A percentile compares a stretch with the other conserved stretches of the same genome.
Evolutionary conservation across 1,140 invertebrate species (phyloP).

Genomic region (Drosophila leontia): DNA sequence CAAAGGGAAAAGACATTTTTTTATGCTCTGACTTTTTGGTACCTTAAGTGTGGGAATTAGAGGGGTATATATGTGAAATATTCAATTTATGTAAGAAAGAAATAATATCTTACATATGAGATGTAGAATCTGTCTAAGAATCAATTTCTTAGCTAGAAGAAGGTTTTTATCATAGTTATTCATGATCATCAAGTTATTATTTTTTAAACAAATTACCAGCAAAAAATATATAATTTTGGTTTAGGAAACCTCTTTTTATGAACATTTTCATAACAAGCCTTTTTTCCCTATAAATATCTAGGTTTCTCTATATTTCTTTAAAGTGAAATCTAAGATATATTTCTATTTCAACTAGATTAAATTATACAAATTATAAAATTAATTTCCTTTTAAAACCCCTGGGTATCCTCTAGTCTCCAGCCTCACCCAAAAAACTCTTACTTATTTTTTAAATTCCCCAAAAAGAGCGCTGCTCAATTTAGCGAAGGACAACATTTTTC

Average conservation of each 20-base stretch:
- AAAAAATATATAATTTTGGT: neutral
- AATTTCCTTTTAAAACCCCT: too few species aligned
- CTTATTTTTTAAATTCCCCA: conserved; percentile 1
- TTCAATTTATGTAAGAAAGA: too few species aligned
- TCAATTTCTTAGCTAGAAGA: neutral
- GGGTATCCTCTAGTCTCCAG: neutral
- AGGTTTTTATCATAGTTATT: too few species aligned
- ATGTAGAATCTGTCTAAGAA: neutral
- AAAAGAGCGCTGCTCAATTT: conserved; percentile 65
- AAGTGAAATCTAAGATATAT: neutral
- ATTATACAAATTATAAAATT: too few species aligned
- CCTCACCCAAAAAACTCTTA: neutral
- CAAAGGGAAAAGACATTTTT: conserved; percentile 23
- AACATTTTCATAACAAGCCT: neutral
- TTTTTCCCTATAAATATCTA: neutral
- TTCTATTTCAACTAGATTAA: too few species aligned
- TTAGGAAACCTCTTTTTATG: neutral
- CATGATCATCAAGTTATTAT: neutral
- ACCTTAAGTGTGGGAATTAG: neutral
- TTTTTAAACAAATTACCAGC: too few species aligned
- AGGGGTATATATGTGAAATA: neutral
- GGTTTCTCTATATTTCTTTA: neutral
- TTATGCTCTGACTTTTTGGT: neutral
- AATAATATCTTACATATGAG: neutral
- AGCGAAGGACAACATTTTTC: conserved; percentile 55